These are phyloP conservation scores for Cyrtorhinus lividipennis DNA, from an alignment of 1,140 invertebrate species.

Conservation along the genomic window DNA sequence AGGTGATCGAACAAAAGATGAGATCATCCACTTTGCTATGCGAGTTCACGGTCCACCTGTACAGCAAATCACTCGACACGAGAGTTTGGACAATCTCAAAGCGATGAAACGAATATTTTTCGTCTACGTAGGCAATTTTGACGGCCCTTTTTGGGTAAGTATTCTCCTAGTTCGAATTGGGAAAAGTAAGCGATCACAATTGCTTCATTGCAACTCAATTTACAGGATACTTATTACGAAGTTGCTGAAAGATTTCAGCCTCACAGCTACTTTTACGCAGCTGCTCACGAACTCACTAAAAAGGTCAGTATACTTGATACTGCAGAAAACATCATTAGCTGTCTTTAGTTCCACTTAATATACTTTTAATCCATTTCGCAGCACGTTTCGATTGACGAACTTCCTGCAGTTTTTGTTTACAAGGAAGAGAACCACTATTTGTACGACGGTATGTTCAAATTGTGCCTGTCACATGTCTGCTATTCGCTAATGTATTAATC, in stretches of 20 bases:
- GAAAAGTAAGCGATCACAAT: not conserved
- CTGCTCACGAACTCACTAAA: conserved; percentile 46
- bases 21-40: conserved; percentile 84
- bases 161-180: not conserved
- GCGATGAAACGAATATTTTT: conserved; percentile 69
- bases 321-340: not conserved
- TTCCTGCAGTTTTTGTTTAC: conserved; percentile 64
- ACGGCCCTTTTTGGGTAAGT: conserved; percentile 60
- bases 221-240: conserved; percentile 54
- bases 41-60: conserved; percentile 78
- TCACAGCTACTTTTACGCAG: conserved; percentile 71
- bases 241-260: conserved; percentile 64
- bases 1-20: conserved; percentile 80
- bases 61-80: conserved; percentile 55
- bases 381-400: conserved; percentile 46
- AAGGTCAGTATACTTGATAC: conserved; percentile 28
- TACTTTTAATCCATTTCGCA: conserved; percentile 12
- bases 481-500: not conserved
- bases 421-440: conserved; percentile 61
- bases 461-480: not conserved
- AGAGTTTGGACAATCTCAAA: conserved; percentile 61
- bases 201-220: conserved; percentile 22
- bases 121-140: conserved; percentile 61
- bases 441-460: conserved; percentile 42
- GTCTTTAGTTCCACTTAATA: not conserved